These are phyloP conservation scores for Caenorhabditis angaria DNA, from an alignment of 2,888 invertebrate genomes.

Conservation along the genomic window DNA sequence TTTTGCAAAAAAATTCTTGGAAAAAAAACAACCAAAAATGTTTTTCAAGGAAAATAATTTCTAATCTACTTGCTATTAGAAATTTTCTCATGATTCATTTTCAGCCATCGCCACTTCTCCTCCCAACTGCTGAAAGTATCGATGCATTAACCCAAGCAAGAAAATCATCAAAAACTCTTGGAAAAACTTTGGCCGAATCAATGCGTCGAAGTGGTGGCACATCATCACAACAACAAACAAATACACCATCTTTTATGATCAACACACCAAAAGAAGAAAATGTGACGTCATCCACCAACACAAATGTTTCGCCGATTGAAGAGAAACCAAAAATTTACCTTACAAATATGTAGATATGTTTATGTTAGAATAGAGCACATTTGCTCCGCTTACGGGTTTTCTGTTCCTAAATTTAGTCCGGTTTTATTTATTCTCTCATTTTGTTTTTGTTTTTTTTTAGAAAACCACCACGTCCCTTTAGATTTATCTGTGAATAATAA, in stretches of 20 bases:
- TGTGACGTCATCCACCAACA: not conserved
- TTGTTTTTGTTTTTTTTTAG: not conserved
- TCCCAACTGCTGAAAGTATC: not conserved
- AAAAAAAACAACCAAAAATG: not conserved
- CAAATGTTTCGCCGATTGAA: not conserved
- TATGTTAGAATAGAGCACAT: not conserved
- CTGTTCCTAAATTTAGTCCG: not conserved
- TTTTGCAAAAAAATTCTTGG: not conserved
- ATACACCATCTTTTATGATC: not conserved
- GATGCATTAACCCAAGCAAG: conserved; percentile 9
- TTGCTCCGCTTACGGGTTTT: not conserved
- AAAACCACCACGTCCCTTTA: too few relatives aligned
- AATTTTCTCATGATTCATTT: not conserved
- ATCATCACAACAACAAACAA: not conserved
- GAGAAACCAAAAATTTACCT: not conserved
- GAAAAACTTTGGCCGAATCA: conserved; percentile 12
- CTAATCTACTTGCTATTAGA: not conserved
- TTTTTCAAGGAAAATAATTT: not conserved
- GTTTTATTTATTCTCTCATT: not conserved
- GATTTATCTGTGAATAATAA: not conserved
- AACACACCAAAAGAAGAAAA: too few relatives aligned
- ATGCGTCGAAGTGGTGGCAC: conserved; percentile 2
- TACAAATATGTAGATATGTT: not conserved
- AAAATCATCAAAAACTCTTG: conserved; percentile 2
- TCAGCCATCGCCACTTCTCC: not conserved